phyloP scores from a whole-genome alignment of 2,888 invertebrate species.

The Lordiphosa fenestrarum region DNA sequence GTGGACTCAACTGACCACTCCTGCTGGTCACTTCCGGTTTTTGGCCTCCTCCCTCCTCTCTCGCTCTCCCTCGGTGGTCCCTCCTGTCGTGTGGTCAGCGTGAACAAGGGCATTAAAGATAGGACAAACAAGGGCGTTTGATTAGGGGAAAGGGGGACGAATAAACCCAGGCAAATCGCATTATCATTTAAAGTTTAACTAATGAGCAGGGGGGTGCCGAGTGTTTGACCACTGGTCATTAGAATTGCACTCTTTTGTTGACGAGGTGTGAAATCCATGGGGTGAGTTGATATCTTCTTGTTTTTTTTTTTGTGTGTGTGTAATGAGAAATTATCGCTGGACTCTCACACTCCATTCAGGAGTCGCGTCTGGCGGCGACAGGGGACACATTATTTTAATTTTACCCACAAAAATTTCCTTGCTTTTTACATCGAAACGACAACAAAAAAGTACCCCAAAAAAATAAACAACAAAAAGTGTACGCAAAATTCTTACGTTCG shows the following conservation, averaged over 20 bases:
- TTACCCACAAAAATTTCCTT: conserved; percentile 50
- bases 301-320: not conserved
- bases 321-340: conserved; percentile 43
- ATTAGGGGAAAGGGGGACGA: conserved; percentile 9
- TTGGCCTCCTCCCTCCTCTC: not conserved
- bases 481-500: conserved; percentile 22
- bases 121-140: conserved; percentile 31
- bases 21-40: conserved; percentile 36
- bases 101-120: conserved; percentile 9
- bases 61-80: not conserved
- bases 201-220: conserved; percentile 33
- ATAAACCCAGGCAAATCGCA: conserved; percentile 45
- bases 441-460: conserved; percentile 51
- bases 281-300: conserved; percentile 9
- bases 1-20: conserved; percentile 56
- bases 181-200: conserved; percentile 57
- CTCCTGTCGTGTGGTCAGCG: conserved; percentile 29
- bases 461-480: conserved; percentile 28
- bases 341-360: conserved; percentile 9
- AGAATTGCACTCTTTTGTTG: not conserved
- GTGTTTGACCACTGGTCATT: conserved; percentile 43
- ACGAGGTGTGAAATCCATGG: conserved; percentile 1
- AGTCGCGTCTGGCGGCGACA: conserved; percentile 74
- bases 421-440: conserved; percentile 29
- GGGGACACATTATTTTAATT: conserved; percentile 79